These are phyloP conservation scores for Aldrovandia affinis DNA, from an alignment of 2,797 vertebrate genomes.

Conservation along the genomic window DNA sequence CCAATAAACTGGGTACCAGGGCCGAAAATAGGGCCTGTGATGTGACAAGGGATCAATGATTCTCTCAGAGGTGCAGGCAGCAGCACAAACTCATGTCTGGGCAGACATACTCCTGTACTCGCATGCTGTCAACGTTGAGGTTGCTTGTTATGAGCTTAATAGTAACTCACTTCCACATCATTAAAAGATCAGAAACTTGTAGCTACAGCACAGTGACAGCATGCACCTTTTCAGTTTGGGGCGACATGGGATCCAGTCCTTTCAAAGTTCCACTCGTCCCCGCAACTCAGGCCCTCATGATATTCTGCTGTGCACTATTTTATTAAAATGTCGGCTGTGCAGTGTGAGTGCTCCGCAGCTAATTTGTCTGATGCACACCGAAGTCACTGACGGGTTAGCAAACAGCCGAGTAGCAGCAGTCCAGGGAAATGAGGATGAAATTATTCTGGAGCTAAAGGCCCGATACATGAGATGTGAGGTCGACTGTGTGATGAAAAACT, in stretches of 20 bases:
- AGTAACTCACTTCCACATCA: not conserved
- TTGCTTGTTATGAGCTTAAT: not conserved
- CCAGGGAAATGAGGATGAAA: not conserved
- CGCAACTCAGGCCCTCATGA: not conserved
- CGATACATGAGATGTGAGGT: not conserved
- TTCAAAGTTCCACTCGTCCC: not conserved
- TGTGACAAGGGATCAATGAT: not conserved
- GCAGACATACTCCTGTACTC: not conserved
- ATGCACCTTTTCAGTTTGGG: not conserved
- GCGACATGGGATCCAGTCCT: not conserved
- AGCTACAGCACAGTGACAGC: not conserved
- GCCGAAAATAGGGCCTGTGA: no score
- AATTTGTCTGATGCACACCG: not conserved
- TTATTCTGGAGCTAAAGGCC: not conserved
- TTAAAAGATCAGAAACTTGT: not conserved
- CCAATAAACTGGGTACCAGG: no score
- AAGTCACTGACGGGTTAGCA: not conserved
- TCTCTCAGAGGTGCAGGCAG: not conserved
- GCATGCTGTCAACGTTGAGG: not conserved
- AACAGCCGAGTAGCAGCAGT: not conserved
- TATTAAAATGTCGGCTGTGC: not conserved
- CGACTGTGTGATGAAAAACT: not conserved
- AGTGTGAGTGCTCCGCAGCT: not conserved
- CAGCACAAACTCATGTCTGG: not conserved
- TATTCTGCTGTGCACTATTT: not conserved